These are phyloP conservation scores for Monochamus saltuarius DNA, from an alignment of 1,140 invertebrate species.

Conservation along the genomic window DNA sequence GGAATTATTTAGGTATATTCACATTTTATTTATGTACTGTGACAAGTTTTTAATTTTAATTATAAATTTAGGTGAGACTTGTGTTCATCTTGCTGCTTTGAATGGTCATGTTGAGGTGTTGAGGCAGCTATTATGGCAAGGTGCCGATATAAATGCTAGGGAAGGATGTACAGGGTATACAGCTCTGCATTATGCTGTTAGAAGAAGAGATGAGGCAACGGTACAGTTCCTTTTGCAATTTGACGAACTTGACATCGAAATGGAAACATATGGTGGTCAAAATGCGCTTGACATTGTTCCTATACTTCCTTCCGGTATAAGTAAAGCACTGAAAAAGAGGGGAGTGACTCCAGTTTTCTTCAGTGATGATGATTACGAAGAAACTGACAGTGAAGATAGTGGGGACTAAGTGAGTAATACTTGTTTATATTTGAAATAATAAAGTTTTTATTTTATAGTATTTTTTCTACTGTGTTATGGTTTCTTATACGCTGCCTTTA, in stretches of 20 bases:
- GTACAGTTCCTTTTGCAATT: conserved; percentile 68
- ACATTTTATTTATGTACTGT: too few relatives aligned
- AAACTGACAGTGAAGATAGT: conserved; percentile 30
- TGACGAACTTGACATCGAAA: conserved; percentile 42
- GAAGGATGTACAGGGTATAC: conserved; percentile 79
- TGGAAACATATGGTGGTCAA: conserved; percentile 37
- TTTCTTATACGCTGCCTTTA: too few relatives aligned
- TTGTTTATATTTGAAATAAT: too few relatives aligned
- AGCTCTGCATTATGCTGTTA: conserved; percentile 78
- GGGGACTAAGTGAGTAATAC: conserved; percentile 32
- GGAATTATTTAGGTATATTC: conserved; percentile 73
- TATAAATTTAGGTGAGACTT: conserved; percentile 74
- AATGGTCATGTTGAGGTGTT: conserved; percentile 71
- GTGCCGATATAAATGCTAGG: conserved; percentile 78
- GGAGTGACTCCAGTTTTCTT: conserved; percentile 41
- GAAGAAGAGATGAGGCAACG: conserved; percentile 64
- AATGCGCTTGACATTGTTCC: conserved; percentile 38
- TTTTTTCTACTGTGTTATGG: too few relatives aligned
- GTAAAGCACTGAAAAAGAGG: conserved; percentile 26
- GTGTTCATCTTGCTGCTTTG: conserved; percentile 78
- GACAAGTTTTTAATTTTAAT: too few relatives aligned
- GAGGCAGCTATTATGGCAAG: conserved; percentile 70
- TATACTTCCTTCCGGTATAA: conserved; percentile 25
- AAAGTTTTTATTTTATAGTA: too few relatives aligned
- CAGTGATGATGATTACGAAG: conserved; percentile 36